These are phyloP conservation scores for Octopus bimaculoides DNA, from an alignment of 1,140 invertebrate species.

Conservation along the genomic window DNA sequence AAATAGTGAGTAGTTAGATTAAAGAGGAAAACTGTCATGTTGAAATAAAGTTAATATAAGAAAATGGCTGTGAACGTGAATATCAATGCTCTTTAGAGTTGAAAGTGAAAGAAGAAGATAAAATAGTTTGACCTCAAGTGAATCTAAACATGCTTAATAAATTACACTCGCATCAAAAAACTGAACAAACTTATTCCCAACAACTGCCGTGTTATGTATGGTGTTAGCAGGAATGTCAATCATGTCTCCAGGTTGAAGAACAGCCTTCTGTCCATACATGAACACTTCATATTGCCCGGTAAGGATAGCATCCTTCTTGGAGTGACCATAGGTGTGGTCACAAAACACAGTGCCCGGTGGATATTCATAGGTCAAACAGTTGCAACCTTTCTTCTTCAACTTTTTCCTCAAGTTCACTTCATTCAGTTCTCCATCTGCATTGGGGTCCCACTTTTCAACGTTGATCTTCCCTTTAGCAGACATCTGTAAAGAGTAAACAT, in stretches of 20 bases:
- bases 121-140: too few species aligned
- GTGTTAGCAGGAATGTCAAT: constrained; percentile 47
- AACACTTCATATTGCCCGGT: constrained; percentile 42
- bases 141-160: not conserved
- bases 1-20: too few species aligned
- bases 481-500: not conserved
- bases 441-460: constrained; percentile 45
- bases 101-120: too few species aligned
- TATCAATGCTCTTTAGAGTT: too few species aligned
- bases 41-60: too few species aligned
- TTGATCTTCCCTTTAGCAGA: constrained; percentile 27
- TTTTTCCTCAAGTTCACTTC: constrained; percentile 46
- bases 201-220: constrained; percentile 47
- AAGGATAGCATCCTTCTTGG: constrained; percentile 50
- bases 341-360: constrained; percentile 47
- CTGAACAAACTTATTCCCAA: constrained; percentile 40
- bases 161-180: constrained; percentile 45
- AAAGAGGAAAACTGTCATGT: too few species aligned
- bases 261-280: constrained; percentile 47
- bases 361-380: constrained; percentile 40
- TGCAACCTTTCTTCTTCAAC: constrained; percentile 43
- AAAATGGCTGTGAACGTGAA: too few species aligned
- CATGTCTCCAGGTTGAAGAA: constrained; percentile 51
- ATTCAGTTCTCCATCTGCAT: constrained; percentile 39
- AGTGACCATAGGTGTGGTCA: constrained; percentile 47